Conservation (phyloP, 1,140 invertebrate genomes). For the Pemphigus obesinymphae region DNA sequence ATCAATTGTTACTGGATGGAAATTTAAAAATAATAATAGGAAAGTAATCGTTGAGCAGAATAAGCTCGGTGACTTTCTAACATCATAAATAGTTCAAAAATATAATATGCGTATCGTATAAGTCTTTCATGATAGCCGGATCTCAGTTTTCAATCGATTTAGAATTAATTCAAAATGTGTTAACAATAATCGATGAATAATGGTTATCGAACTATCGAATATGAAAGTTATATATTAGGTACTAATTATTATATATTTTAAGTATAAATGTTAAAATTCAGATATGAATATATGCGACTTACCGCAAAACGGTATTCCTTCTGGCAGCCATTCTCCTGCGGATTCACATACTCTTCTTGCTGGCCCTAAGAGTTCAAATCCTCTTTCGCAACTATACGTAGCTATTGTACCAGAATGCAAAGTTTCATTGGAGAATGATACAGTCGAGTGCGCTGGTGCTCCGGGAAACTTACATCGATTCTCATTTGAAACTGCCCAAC, state of each 20-base stretch:
- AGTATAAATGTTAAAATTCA: not conserved
- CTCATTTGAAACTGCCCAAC: slow-evolving; percentile 40
- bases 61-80: slow-evolving; percentile 21
- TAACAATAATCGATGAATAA: not conserved
- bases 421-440: slow-evolving; percentile 69
- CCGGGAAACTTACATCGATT: slow-evolving; percentile 77
- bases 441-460: slow-evolving; percentile 79
- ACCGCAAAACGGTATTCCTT: slow-evolving; percentile 92
- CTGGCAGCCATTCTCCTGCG: slow-evolving; percentile 79
- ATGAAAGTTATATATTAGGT: not conserved
- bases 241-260: not conserved
- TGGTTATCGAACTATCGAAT: not conserved
- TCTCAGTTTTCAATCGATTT: not conserved
- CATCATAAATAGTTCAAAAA: not conserved
- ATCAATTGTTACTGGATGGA: not conserved
- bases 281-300: slow-evolving; percentile 54
- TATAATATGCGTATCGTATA: not conserved
- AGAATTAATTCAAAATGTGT: not conserved
- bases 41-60: not conserved
- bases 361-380: slow-evolving; percentile 86
- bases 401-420: slow-evolving; percentile 67
- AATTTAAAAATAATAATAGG: slow-evolving; percentile 25
- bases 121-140: not conserved
- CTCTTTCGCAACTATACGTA: slow-evolving; percentile 81
- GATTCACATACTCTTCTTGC: slow-evolving; percentile 67